phyloP scores from a whole-genome alignment of 2,888 invertebrate genomes.

The Amiota minor region DNA sequence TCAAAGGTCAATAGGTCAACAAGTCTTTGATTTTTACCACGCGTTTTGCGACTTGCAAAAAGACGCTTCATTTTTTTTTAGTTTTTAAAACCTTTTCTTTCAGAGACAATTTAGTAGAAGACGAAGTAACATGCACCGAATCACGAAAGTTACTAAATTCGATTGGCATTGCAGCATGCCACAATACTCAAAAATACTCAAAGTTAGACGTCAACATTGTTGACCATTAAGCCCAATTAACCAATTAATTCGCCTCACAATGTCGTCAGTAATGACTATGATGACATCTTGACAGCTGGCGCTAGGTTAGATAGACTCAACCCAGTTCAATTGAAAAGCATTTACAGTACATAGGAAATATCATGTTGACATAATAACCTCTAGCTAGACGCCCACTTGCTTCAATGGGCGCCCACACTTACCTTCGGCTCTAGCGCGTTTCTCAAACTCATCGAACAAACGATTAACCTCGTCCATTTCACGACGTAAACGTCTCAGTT shows the following conservation, averaged over 20 bases:
- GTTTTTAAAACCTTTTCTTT: conserved; percentile 25
- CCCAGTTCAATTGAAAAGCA: conserved; percentile 59
- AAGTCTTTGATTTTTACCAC: conserved; percentile 55
- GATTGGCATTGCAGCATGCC: conserved; percentile 44
- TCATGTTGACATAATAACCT: conserved; percentile 31
- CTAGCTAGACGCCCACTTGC: conserved; percentile 38
- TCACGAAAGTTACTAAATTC: conserved; percentile 51
- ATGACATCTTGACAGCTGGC: conserved; percentile 56
- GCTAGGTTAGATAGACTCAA: not conserved
- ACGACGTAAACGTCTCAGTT: conserved; percentile 86
- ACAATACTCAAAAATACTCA: conserved; percentile 1
- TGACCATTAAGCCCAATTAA: conserved; percentile 60
- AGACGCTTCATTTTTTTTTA: conserved; percentile 64
- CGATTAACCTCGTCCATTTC: conserved; percentile 97
- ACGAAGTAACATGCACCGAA: conserved; percentile 39
- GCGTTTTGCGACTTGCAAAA: conserved; percentile 64
- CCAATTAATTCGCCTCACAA: conserved; percentile 51
- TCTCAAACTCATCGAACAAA: conserved; percentile 93
- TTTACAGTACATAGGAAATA: conserved; percentile 2
- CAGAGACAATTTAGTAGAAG: not conserved
- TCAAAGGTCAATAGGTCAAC: not conserved
- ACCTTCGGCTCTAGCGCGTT: conserved; percentile 89
- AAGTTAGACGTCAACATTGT: conserved; percentile 3
- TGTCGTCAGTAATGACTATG: conserved; percentile 1
- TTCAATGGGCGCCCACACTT: conserved; percentile 52